Evolutionary conservation across 2,888 invertebrate species (phyloP), one percentile per base, ranked within the genome.

Genomic region (Adelphocoris suturalis): DNA sequence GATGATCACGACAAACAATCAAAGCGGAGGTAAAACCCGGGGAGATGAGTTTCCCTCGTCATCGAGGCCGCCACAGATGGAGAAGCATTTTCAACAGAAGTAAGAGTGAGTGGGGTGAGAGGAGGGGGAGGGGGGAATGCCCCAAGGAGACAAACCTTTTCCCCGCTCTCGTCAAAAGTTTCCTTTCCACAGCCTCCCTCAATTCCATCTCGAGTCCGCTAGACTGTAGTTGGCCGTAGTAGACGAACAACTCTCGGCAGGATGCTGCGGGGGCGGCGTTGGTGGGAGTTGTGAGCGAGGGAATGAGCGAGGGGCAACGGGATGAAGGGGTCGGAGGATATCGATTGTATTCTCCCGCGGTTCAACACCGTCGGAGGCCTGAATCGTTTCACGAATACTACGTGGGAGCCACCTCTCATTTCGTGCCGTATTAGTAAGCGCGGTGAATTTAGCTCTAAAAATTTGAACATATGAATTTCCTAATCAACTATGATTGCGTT

Each of bases 281-380:
- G 7, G 48, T 11, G 48, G 48, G 9, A 48, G 48, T 48, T 13
- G 13, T 9, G 9, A n/a, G 68, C 68, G 68, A 9, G 11, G 9
- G n/a, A n/a, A 9, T 68, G 11, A 16, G 16, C 68, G n/a, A n/a
- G n/a, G n/a, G 76, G 76, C 7, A 23, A 27, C 3, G 76, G 76
- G 27, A 27, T 7, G 27, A 7, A 19, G 55, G 23, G 84, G 48
- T 13, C 23, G 84, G 84, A 52, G 48, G 84, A 14, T 84, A 84
- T 84, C 84, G 84, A 84, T 84, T 84, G 84, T 84, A 55, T 84
- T 55, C 55, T 52, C 84, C 27, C 19, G 76, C 37, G 76, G 76
- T 76, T 76, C 76, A 76, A 37, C 84, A 55, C 48, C 84, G 84
- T 27, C 55, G 55, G 84, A 84, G 84, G 84, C 23, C 16, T 48